Percentiles rank a stretch among this genome's conserved stretches.
Conservation (phyloP, 1,140 invertebrate genomes). For the Ceratina calcarata region DNA sequence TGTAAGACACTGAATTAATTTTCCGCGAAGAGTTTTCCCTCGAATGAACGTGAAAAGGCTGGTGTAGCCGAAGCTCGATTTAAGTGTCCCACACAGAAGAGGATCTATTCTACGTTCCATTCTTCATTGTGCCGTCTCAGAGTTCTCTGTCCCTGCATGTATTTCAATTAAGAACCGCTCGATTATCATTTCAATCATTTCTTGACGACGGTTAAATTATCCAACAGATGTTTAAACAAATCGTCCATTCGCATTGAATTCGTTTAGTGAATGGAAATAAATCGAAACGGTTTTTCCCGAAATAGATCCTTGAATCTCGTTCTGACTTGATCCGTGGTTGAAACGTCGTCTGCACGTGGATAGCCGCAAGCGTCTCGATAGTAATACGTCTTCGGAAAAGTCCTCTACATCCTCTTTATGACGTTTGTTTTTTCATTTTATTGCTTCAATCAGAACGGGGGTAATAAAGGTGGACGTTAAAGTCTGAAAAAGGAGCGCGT, state of each 20-base stretch:
- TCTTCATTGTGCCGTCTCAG: too few relatives aligned
- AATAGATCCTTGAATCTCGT: background rate
- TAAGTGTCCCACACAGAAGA: background rate
- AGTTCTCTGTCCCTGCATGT: too few relatives aligned
- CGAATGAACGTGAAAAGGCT: background rate
- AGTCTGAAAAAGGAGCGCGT: background rate
- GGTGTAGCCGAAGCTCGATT: background rate
- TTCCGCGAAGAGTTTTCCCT: conserved; percentile 1
- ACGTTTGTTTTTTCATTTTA: conserved; percentile 31
- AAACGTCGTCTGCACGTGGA: background rate
- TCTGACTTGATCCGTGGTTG: background rate
- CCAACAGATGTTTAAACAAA: too few relatives aligned
- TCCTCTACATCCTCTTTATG: conserved; percentile 1
- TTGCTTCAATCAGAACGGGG: conserved; percentile 17
- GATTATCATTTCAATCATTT: too few relatives aligned
- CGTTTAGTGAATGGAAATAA: too few relatives aligned
- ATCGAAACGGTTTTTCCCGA: too few relatives aligned
- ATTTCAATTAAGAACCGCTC: too few relatives aligned
- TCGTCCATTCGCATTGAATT: too few relatives aligned
- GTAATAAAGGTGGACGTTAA: background rate
- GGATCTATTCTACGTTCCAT: background rate
- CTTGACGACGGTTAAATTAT: too few relatives aligned
- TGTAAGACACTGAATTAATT: background rate
- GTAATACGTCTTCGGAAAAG: background rate
- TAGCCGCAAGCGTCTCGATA: background rate